Evolutionary conservation across 1,140 invertebrate genomes (phyloP).

Genomic region (Cydia strobilella): DNA sequence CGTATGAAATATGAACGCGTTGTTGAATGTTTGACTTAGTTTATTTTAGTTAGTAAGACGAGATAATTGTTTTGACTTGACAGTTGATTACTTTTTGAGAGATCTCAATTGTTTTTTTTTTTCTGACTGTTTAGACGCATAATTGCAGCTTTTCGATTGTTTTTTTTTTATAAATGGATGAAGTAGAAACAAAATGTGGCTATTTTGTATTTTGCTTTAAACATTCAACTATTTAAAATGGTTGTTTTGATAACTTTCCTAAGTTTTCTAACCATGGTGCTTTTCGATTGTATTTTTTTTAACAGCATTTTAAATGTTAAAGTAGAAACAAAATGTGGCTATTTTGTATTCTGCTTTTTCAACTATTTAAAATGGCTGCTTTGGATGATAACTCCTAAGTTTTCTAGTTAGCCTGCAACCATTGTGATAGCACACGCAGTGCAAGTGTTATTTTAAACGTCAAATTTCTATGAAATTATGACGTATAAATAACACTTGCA

Average conservation of each 20-base stretch:
- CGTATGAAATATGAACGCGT: constrained; percentile 7
- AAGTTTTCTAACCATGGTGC: background rate
- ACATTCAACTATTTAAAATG: background rate
- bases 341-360: background rate
- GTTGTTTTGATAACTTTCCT: background rate
- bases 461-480: too few species aligned
- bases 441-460: too few species aligned
- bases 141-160: constrained; percentile 32
- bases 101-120: constrained; percentile 34
- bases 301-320: background rate
- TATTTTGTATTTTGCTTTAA: background rate
- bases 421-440: too few species aligned
- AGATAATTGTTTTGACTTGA: constrained; percentile 25
- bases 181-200: constrained; percentile 6
- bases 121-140: constrained; percentile 32
- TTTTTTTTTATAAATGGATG: constrained; percentile 20
- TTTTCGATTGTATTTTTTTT: background rate
- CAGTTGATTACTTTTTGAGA: constrained; percentile 13
- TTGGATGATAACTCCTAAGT: too few species aligned
- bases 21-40: background rate
- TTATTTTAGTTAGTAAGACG: constrained; percentile 23
- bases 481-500: too few species aligned
- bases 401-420: too few species aligned
- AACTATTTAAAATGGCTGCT: background rate
- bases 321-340: background rate